A percentile compares a stretch with the other conserved stretches of the same genome.
These are phyloP conservation scores for Drosophila paranaensis DNA, from an alignment of 2,888 invertebrate genomes.

Conservation along the genomic window DNA sequence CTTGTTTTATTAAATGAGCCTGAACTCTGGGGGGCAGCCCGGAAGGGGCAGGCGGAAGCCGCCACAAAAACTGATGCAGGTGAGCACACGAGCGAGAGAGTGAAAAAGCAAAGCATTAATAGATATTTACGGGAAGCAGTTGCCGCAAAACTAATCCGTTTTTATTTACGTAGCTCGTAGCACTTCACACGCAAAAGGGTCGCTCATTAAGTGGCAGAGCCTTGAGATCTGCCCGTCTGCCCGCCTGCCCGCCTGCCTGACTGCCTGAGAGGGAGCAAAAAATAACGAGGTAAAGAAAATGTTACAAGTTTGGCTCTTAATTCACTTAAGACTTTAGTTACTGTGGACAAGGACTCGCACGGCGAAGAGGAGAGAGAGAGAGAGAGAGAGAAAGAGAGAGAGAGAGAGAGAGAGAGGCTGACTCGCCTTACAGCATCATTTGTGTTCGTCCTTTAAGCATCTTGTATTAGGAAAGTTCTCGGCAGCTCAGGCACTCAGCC, in stretches of 20 bases:
- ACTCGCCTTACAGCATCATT: slow-evolving; percentile 56
- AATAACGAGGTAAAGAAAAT: slow-evolving; percentile 65
- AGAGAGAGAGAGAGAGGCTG: not conserved
- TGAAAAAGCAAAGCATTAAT: slow-evolving; percentile 57
- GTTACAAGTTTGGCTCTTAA: slow-evolving; percentile 74
- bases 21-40: slow-evolving; percentile 12
- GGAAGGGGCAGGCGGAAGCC: not conserved
- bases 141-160: slow-evolving; percentile 63
- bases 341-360: slow-evolving; percentile 37
- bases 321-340: slow-evolving; percentile 78
- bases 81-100: slow-evolving; percentile 11
- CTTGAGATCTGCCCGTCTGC: slow-evolving; percentile 36
- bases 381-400: not conserved
- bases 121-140: slow-evolving; percentile 43
- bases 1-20: slow-evolving; percentile 62
- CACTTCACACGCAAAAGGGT: slow-evolving; percentile 52
- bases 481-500: slow-evolving; percentile 47
- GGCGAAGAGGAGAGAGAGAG: not conserved
- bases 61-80: slow-evolving; percentile 30
- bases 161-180: slow-evolving; percentile 62
- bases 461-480: slow-evolving; percentile 73
- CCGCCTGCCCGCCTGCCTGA: too few relatives aligned
- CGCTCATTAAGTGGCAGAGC: slow-evolving; percentile 66
- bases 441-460: slow-evolving; percentile 72
- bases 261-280: slow-evolving; percentile 1